Evolutionary conservation across 2,888 invertebrate species (phyloP).

Genomic region (Andrena flavipes): DNA sequence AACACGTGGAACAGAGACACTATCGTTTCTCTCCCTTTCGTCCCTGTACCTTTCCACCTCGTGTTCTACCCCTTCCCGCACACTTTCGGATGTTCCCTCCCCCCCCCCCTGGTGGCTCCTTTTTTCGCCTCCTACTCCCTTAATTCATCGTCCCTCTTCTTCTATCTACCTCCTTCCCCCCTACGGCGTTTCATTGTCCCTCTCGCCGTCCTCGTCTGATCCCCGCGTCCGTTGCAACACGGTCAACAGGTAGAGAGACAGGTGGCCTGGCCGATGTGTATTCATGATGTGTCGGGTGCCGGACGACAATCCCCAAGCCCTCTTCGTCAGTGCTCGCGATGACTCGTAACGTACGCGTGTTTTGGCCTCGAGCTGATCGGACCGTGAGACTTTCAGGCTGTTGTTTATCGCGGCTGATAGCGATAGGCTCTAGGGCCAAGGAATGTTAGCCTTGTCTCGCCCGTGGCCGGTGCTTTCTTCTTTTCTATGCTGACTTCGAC

Average conservation of each 20-base stretch:
- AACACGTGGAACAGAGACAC: slow-evolving; percentile 64
- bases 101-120: slow-evolving; percentile 36
- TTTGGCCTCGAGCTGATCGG: not conserved
- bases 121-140: slow-evolving; percentile 43
- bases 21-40: slow-evolving; percentile 19
- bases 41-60: slow-evolving; percentile 2
- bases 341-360: slow-evolving; percentile 65
- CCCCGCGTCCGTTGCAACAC: slow-evolving; percentile 36
- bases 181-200: slow-evolving; percentile 40
- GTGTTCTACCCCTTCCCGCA: slow-evolving; percentile 61
- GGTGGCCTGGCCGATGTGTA: slow-evolving; percentile 78
- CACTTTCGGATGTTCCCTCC: slow-evolving; percentile 50
- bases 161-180: slow-evolving; percentile 18
- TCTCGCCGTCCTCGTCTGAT: slow-evolving; percentile 35
- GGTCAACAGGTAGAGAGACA: slow-evolving; percentile 77
- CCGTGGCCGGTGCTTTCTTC: not conserved
- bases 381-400: slow-evolving; percentile 1
- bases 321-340: slow-evolving; percentile 76
- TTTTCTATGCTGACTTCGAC: not conserved
- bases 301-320: slow-evolving; percentile 68
- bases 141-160: slow-evolving; percentile 39
- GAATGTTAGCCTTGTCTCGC: not conserved
- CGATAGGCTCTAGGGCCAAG: not conserved
- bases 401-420: not conserved
- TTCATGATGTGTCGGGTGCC: slow-evolving; percentile 73